Conservation (phyloP, 1,140 invertebrate species). For the Parapsyche elsis region DNA sequence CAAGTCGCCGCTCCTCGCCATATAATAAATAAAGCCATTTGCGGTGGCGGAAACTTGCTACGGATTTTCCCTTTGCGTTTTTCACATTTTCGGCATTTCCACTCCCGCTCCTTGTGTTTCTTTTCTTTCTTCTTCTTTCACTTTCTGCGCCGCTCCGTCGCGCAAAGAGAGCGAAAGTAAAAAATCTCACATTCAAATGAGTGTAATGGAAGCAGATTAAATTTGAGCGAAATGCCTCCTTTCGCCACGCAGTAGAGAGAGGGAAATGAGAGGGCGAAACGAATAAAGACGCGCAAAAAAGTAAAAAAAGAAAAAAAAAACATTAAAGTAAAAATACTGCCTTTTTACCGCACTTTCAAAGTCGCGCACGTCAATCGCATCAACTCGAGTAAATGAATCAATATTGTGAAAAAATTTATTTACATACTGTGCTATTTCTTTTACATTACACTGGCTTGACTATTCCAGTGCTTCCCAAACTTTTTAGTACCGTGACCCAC, state of each 20-base stretch:
- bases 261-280: background rate
- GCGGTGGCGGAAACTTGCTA: background rate
- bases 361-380: too few species aligned
- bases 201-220: constrained; percentile 26
- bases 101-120: background rate
- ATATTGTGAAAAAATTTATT: too few species aligned
- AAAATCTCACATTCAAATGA: constrained; percentile 27
- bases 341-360: too few species aligned
- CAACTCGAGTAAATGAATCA: too few species aligned
- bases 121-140: background rate
- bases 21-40: constrained; percentile 12
- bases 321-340: background rate
- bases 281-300: background rate
- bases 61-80: background rate
- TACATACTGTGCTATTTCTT: too few species aligned
- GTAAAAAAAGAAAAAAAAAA: background rate
- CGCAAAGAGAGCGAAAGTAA: constrained; percentile 2
- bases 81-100: background rate
- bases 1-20: background rate
- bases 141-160: background rate
- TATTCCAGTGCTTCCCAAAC: too few species aligned
- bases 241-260: background rate
- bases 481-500: too few species aligned
- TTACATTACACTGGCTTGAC: too few species aligned
- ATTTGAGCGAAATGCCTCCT: constrained; percentile 9